Percentiles rank a stretch among this genome's conserved stretches.
phyloP scores from a whole-genome alignment of 2,113 vertebrate genomes.

The Leiothrix lutea region DNA sequence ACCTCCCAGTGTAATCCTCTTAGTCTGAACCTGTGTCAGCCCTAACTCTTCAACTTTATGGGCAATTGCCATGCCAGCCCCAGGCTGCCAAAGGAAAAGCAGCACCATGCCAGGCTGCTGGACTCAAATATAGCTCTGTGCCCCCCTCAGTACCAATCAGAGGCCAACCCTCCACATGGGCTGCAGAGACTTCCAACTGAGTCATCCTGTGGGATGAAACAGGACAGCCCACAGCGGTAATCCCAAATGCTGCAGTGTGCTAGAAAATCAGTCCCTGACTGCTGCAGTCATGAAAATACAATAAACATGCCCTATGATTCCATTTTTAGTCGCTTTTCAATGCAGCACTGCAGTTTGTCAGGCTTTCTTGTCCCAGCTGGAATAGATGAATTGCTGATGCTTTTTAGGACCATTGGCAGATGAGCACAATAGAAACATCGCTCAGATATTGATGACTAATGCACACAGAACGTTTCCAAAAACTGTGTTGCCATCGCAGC shows the following conservation, averaged over 20 bases:
- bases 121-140: not conserved
- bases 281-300: slow-evolving; percentile 56
- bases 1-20: not conserved
- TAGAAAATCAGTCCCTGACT: not conserved
- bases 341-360: slow-evolving; percentile 42
- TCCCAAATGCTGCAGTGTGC: slow-evolving; percentile 26
- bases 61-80: not conserved
- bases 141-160: not conserved
- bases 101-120: not conserved
- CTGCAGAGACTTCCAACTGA: not conserved
- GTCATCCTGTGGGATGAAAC: slow-evolving; percentile 1
- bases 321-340: slow-evolving; percentile 60
- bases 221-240: slow-evolving; percentile 37
- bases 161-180: not conserved
- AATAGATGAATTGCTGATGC: slow-evolving; percentile 64
- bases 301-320: slow-evolving; percentile 49
- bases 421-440: slow-evolving; percentile 56
- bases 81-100: not conserved
- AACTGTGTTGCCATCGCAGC: slow-evolving; percentile 53
- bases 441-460: slow-evolving; percentile 65
- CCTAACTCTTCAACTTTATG: not conserved
- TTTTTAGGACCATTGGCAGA: slow-evolving; percentile 66
- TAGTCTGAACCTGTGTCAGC: not conserved
- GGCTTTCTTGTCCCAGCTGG: slow-evolving; percentile 64
- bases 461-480: slow-evolving; percentile 48